Conservation (phyloP, 2,888 invertebrate genomes). For the Luffia ferchaultella region DNA sequence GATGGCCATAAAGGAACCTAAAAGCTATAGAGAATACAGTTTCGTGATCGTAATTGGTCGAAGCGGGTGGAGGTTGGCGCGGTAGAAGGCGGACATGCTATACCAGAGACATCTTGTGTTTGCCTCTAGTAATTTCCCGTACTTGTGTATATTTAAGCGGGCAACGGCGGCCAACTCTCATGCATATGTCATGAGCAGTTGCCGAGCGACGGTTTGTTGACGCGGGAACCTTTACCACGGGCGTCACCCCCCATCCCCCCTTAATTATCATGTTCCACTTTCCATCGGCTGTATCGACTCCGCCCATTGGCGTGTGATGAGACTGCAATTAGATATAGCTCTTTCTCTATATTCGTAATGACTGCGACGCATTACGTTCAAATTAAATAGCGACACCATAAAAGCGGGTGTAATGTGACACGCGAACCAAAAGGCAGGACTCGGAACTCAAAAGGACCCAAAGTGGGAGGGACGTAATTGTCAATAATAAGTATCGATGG, state of each 20-base stretch:
- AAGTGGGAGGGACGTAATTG: no score
- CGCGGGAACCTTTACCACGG: constrained; percentile 53
- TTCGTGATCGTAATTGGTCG: constrained; percentile 53
- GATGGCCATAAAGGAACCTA: background rate
- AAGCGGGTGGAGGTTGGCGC: constrained; percentile 39
- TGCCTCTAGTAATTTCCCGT: constrained; percentile 54
- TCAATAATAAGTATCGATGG: no score
- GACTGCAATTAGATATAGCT: constrained; percentile 50
- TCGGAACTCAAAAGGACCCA: constrained; percentile 45
- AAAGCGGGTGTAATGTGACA: constrained; percentile 31
- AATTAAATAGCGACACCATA: constrained; percentile 52
- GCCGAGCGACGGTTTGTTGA: constrained; percentile 63
- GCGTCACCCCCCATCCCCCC: constrained; percentile 31
- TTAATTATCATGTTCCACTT: constrained; percentile 60
- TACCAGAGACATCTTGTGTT: constrained; percentile 33
- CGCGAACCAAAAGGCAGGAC: constrained; percentile 31
- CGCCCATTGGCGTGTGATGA: constrained; percentile 38
- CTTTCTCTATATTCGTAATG: constrained; percentile 37
- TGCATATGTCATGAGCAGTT: constrained; percentile 66
- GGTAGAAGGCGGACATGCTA: constrained; percentile 20
- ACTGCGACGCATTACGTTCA: constrained; percentile 38
- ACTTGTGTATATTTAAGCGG: constrained; percentile 59
- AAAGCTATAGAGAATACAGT: background rate
- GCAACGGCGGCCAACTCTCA: constrained; percentile 49
- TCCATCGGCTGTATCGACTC: constrained; percentile 47